Percentiles rank a stretch among this genome's conserved stretches.
Conservation (phyloP, 2,113 vertebrate species). For the Ptilonorhynchus violaceus region DNA sequence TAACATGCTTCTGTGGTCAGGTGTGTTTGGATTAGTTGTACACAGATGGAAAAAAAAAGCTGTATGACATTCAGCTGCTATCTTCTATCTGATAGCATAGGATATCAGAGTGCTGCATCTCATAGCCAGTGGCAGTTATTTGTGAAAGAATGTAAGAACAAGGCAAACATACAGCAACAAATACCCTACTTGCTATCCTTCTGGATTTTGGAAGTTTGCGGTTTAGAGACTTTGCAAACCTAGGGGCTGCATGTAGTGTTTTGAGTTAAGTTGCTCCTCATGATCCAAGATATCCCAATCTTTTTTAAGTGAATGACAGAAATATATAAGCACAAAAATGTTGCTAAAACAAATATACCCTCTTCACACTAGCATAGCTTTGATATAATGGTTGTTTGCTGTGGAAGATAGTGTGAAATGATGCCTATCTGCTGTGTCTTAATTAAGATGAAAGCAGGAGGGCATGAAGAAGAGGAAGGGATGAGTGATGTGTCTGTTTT, state of each 20-base stretch:
- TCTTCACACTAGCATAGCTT: background rate
- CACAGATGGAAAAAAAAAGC: background rate
- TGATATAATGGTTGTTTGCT: background rate
- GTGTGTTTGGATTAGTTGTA: background rate
- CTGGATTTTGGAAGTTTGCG: background rate
- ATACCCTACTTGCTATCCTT: background rate
- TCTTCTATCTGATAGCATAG: background rate
- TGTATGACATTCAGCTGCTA: background rate
- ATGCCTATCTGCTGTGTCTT: background rate
- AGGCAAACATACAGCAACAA: background rate
- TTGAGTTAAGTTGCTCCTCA: background rate
- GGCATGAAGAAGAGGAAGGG: background rate
- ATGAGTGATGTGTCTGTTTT: background rate
- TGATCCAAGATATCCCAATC: background rate
- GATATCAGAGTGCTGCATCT: background rate
- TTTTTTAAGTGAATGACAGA: background rate
- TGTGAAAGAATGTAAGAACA: background rate
- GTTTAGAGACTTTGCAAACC: background rate
- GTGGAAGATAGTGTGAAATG: background rate
- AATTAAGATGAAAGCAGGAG: background rate
- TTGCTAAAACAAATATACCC: background rate
- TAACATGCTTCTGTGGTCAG: background rate
- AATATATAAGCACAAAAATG: background rate
- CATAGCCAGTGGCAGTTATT: background rate
- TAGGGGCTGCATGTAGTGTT: background rate